Percentiles rank a stretch among this genome's conserved stretches.
Evolutionary conservation across 2,888 invertebrate genomes (phyloP).

Genomic region (Machimus atricapillus): DNA sequence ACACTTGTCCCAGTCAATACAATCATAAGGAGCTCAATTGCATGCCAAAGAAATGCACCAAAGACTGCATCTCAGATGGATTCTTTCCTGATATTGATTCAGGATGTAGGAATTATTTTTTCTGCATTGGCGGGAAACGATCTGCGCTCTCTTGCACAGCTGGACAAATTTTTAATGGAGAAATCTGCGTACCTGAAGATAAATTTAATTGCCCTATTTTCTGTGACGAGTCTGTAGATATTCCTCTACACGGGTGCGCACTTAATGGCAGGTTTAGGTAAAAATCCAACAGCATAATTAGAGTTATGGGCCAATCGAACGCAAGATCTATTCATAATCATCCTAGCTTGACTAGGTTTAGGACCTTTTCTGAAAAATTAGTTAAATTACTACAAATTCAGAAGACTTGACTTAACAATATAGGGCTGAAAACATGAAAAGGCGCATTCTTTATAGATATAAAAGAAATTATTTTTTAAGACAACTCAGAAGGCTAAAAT

Average conservation of each 20-base stretch:
- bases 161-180: conserved; percentile 67
- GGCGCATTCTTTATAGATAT: neutral
- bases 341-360: no score
- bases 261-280: conserved; percentile 45
- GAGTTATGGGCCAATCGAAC: no score
- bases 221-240: conserved; percentile 47
- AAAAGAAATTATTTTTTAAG: neutral
- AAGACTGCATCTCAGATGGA: conserved; percentile 61
- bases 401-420: neutral
- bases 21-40: conserved; percentile 56
- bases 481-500: neutral
- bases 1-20: conserved; percentile 62
- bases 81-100: conserved; percentile 65
- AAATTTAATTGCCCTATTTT: conserved; percentile 53
- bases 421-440: neutral
- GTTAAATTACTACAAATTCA: neutral
- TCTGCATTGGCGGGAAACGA: conserved; percentile 66
- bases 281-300: neutral
- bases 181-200: conserved; percentile 64
- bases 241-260: neutral
- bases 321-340: no score
- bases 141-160: conserved; percentile 64
- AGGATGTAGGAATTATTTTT: conserved; percentile 66
- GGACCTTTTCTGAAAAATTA: neutral
- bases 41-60: conserved; percentile 52